Evolutionary conservation across 1,140 invertebrate genomes (phyloP).

Genomic region (Tribolium madens): DNA sequence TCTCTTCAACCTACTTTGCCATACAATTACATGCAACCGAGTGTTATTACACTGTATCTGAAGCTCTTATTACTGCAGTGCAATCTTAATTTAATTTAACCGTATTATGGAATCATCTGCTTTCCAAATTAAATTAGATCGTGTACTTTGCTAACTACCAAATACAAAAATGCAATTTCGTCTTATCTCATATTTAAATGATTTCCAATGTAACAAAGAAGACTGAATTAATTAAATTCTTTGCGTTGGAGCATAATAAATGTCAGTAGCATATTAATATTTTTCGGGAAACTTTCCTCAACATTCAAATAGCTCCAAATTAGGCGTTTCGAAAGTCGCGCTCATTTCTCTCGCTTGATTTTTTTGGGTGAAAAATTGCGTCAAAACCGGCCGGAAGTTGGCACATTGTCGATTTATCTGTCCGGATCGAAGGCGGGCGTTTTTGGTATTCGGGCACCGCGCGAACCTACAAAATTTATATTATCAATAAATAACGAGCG

Average conservation of each 20-base stretch:
- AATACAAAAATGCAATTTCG: too few relatives aligned
- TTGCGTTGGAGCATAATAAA: too few relatives aligned
- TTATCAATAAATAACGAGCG: conserved; percentile 59
- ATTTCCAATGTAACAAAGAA: too few relatives aligned
- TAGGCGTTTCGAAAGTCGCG: too few relatives aligned
- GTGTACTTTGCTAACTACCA: neutral
- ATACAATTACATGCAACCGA: conserved; percentile 33
- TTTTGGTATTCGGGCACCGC: conserved; percentile 54
- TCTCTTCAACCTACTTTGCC: conserved; percentile 2
- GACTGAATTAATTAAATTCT: neutral
- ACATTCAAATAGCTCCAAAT: too few relatives aligned
- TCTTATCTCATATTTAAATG: too few relatives aligned
- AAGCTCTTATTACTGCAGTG: conserved; percentile 19
- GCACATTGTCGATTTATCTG: conserved; percentile 32
- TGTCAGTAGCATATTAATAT: too few relatives aligned
- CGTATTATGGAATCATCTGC: neutral
- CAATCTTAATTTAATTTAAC: conserved; percentile 31
- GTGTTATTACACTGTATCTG: conserved; percentile 19
- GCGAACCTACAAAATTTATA: conserved; percentile 57
- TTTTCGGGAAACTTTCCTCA: too few relatives aligned
- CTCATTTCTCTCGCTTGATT: too few relatives aligned
- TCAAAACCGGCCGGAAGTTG: conserved; percentile 20
- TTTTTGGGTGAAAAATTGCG: neutral
- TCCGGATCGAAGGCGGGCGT: neutral
- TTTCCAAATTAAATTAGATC: conserved; percentile 21